phyloP scores from a whole-genome alignment of 2,113 vertebrate species.

The Manacus vitellinus region DNA sequence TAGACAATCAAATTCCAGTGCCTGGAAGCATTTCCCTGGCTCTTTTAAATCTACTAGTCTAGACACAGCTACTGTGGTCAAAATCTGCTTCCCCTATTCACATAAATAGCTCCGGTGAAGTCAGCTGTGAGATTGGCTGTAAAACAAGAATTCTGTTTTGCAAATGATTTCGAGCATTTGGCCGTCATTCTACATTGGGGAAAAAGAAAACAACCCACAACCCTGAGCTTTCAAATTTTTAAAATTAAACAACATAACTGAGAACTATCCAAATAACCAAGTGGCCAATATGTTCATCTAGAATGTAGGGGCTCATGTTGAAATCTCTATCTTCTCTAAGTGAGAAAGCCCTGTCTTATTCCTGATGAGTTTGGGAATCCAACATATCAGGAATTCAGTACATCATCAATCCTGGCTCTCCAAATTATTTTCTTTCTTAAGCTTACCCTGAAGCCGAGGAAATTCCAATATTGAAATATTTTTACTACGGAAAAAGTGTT shows the following conservation, averaged over 20 bases:
- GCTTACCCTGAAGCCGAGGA: neutral
- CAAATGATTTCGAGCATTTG: constrained; percentile 39
- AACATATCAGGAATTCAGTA: neutral
- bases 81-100: constrained; percentile 20
- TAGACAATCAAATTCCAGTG: constrained; percentile 22
- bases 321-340: neutral
- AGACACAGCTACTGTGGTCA: constrained; percentile 22
- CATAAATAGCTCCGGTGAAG: constrained; percentile 13
- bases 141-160: constrained; percentile 32
- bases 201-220: constrained; percentile 18
- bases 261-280: constrained; percentile 2
- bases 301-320: neutral
- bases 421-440: neutral
- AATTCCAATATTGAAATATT: neutral
- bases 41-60: neutral
- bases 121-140: constrained; percentile 55
- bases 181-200: neutral
- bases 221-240: constrained; percentile 5
- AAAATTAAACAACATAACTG: neutral
- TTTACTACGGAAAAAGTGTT: neutral
- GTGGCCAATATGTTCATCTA: neutral
- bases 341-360: neutral
- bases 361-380: neutral
- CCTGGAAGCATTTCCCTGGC: neutral
- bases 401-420: neutral